These are phyloP conservation scores for Sinopyrophorus schimmeli DNA, from an alignment of 2,888 invertebrate genomes.

Conservation along the genomic window DNA sequence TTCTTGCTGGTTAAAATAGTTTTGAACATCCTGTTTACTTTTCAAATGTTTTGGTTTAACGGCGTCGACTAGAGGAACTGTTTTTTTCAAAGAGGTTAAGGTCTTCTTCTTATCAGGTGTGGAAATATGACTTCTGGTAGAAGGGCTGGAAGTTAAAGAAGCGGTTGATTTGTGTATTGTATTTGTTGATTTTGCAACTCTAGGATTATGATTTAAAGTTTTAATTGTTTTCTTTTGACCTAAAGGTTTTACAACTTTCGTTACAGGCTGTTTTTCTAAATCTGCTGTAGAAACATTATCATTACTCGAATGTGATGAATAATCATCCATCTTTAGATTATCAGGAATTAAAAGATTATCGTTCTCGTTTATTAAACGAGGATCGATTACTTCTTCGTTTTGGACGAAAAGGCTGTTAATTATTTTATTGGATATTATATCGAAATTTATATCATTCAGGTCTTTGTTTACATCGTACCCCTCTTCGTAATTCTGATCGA, in stretches of 20 bases:
- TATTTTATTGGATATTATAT: constrained; percentile 29
- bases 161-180: constrained; percentile 56
- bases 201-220: constrained; percentile 19
- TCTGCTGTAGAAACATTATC: constrained; percentile 35
- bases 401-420: constrained; percentile 14
- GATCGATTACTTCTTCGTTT: constrained; percentile 57
- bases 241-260: background rate
- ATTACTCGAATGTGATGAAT: constrained; percentile 43
- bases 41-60: constrained; percentile 47
- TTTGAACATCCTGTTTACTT: constrained; percentile 50
- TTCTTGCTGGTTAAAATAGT: constrained; percentile 52
- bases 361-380: constrained; percentile 69
- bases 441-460: constrained; percentile 29
- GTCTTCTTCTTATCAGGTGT: constrained; percentile 41
- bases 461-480: constrained; percentile 22
- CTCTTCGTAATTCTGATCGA: constrained; percentile 39
- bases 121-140: constrained; percentile 50
- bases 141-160: constrained; percentile 61
- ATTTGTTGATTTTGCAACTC: constrained; percentile 43
- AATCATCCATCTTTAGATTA: constrained; percentile 41
- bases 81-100: constrained; percentile 61
- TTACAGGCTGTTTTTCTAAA: background rate
- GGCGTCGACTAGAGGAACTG: constrained; percentile 61
- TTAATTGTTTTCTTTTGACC: background rate
- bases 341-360: constrained; percentile 67